Evolutionary conservation across 2,797 vertebrate species (phyloP).

Genomic region (Tokudaia tokunoshimensis): DNA sequence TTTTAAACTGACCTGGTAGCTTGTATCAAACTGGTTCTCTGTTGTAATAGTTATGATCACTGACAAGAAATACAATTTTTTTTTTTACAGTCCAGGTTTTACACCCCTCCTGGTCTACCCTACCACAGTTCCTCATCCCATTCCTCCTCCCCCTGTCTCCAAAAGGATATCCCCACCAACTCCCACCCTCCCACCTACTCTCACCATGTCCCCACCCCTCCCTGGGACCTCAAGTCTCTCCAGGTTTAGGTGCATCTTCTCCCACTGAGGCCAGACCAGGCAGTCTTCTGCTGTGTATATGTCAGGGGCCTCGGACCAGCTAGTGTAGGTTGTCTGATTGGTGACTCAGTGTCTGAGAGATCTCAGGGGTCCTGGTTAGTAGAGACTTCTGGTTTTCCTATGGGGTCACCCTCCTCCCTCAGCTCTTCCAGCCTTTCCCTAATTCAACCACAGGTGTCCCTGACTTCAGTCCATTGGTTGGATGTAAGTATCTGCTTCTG

Average conservation of each 20-base stretch:
- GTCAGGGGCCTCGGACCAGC: neutral
- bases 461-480: neutral
- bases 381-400: neutral
- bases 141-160: neutral
- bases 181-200: neutral
- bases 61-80: neutral
- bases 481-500: neutral
- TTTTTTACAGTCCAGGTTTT: too few species aligned
- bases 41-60: neutral
- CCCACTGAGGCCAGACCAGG: neutral
- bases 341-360: neutral
- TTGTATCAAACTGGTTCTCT: neutral
- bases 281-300: neutral
- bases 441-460: neutral
- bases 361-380: neutral
- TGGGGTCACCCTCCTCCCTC: neutral
- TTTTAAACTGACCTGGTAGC: neutral
- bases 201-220: neutral
- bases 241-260: neutral
- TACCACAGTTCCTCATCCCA: neutral
- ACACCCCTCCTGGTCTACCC: fast-evolving
- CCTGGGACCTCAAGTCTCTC: neutral
- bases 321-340: neutral
- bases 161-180: neutral
- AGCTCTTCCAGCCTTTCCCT: neutral